phyloP scores from a whole-genome alignment of 2,888 invertebrate species.

The Abscondita cerata region DNA sequence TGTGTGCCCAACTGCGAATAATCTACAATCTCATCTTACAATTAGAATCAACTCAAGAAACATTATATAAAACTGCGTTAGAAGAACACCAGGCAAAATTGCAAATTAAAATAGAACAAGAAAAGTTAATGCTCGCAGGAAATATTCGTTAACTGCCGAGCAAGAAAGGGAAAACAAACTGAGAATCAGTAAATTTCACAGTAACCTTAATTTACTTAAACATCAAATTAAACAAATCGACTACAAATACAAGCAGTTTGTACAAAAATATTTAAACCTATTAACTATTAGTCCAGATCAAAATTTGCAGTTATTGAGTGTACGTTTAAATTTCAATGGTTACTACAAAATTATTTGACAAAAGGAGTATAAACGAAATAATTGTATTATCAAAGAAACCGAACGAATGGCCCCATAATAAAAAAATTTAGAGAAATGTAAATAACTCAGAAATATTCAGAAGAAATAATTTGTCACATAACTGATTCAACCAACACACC shows the following conservation, averaged over 20 bases:
- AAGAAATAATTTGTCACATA: constrained; percentile 22
- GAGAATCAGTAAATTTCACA: constrained; percentile 68
- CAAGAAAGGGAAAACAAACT: constrained; percentile 66
- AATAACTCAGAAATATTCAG: constrained; percentile 4
- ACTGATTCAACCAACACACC: not conserved
- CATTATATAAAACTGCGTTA: constrained; percentile 68
- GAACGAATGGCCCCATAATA: constrained; percentile 1
- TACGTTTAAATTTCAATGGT: constrained; percentile 93
- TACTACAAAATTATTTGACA: constrained; percentile 87
- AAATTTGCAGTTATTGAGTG: constrained; percentile 88
- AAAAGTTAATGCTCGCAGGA: constrained; percentile 54
- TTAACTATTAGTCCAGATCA: constrained; percentile 85
- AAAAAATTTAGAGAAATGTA: not conserved
- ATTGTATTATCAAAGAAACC: constrained; percentile 52
- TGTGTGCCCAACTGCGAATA: constrained; percentile 74
- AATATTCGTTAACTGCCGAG: constrained; percentile 59
- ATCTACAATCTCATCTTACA: constrained; percentile 83
- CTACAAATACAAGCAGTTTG: constrained; percentile 81
- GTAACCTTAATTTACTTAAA: constrained; percentile 67
- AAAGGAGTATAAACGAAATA: constrained; percentile 44
- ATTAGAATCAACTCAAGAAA: constrained; percentile 75
- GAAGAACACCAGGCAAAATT: constrained; percentile 56
- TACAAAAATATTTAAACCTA: constrained; percentile 84
- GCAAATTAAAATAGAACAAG: constrained; percentile 64
- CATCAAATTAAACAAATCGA: constrained; percentile 73